Evolutionary conservation across 2,797 vertebrate species (phyloP).

Genomic region (Takifugu rubripes): DNA sequence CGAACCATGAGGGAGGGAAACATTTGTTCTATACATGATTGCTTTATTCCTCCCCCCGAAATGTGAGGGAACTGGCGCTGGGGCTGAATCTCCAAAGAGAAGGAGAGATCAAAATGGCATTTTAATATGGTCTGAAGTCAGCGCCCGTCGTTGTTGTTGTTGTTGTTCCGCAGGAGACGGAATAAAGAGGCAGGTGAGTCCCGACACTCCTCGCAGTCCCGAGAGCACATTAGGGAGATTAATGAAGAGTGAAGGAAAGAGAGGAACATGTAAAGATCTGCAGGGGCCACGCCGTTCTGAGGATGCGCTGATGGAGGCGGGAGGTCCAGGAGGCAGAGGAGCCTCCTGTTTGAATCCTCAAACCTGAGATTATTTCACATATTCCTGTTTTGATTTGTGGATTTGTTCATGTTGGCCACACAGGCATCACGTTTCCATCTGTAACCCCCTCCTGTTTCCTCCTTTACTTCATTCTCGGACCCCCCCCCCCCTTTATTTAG

Average conservation of each 20-base stretch:
- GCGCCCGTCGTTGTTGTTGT: conserved; percentile 32
- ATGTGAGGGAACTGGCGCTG: conserved; percentile 22
- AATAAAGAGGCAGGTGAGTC: conserved; percentile 25
- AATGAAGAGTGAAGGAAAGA: conserved; percentile 31
- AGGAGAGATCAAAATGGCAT: conserved; percentile 8
- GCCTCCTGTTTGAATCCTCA: neutral
- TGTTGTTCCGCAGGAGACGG: conserved; percentile 16
- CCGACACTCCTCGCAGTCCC: conserved; percentile 20
- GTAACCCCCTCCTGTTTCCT: too few relatives aligned
- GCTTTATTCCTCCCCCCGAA: conserved; percentile 17
- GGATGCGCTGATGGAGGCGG: too few relatives aligned
- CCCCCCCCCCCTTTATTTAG: too few relatives aligned
- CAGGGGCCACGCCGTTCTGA: conserved; percentile 16
- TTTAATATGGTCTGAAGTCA: conserved; percentile 34
- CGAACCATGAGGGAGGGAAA: neutral
- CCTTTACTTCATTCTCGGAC: too few relatives aligned
- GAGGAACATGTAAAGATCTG: conserved; percentile 14
- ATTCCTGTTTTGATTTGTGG: too few relatives aligned
- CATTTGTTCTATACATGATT: conserved; percentile 28
- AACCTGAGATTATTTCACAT: too few relatives aligned
- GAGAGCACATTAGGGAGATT: conserved; percentile 40
- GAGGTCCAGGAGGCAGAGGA: too few relatives aligned
- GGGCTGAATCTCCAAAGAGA: conserved; percentile 14
- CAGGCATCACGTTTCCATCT: too few relatives aligned
- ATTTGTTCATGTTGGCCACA: too few relatives aligned